Percentiles rank a stretch among this genome's conserved stretches.
phyloP scores from a whole-genome alignment of 2,797 vertebrate genomes.

The Steatocranus sp. region DNA sequence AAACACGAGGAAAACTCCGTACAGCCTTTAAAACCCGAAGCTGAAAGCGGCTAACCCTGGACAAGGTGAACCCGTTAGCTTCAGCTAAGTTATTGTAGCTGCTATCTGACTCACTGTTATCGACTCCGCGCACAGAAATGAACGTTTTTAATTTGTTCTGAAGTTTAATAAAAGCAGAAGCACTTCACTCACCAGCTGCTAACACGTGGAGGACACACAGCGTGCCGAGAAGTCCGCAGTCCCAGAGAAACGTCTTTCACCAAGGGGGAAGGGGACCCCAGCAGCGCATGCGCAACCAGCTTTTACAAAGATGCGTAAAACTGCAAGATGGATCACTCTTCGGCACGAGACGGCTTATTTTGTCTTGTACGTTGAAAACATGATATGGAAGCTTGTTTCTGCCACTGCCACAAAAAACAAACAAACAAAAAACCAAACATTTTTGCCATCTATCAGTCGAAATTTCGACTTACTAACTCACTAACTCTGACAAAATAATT shows the following conservation, averaged over 20 bases:
- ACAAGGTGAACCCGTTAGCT: background rate
- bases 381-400: background rate
- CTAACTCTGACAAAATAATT: background rate
- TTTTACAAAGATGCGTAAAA: background rate
- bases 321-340: background rate
- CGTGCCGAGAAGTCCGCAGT: fast-evolving
- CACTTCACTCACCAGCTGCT: background rate
- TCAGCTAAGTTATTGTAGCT: background rate
- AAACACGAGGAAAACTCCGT: background rate
- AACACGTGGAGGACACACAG: background rate
- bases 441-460: background rate
- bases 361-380: background rate
- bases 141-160: background rate
- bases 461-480: background rate
- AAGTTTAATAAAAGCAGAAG: background rate
- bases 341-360: background rate
- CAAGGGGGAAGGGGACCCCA: background rate
- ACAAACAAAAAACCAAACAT: background rate
- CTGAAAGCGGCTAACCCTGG: background rate
- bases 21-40: background rate
- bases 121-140: fast-evolving
- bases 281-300: background rate
- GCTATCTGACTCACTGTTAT: background rate
- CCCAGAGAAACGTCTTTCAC: background rate
- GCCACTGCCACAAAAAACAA: background rate